Conservation (phyloP, 2,113 vertebrate genomes). For the Tenebrosternarchus preto region DNA sequence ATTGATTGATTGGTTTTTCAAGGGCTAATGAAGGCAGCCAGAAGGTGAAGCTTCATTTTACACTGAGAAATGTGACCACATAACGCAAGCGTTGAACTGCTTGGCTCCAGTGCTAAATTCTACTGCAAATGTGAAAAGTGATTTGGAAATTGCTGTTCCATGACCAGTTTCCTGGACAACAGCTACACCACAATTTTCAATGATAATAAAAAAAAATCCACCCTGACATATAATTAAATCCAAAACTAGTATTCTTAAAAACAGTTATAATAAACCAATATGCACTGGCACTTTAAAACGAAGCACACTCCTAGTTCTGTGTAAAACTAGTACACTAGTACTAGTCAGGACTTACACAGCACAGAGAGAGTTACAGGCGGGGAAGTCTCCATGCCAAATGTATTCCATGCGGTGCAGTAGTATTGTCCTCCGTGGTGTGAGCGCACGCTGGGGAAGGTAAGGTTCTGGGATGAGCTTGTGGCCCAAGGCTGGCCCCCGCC, state of each 20-base stretch:
- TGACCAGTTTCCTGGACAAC: not conserved
- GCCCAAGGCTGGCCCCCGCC: conserved; percentile 65
- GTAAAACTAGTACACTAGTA: not conserved
- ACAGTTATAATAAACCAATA: too few species aligned
- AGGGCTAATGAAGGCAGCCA: conserved; percentile 41
- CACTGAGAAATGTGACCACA: conserved; percentile 33
- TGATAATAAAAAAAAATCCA: too few species aligned
- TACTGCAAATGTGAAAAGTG: not conserved
- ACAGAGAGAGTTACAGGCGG: conserved; percentile 61
- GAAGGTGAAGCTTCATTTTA: conserved; percentile 26
- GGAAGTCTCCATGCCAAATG: conserved; percentile 69
- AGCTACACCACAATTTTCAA: not conserved
- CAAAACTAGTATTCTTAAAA: too few species aligned
- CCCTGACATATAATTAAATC: too few species aligned
- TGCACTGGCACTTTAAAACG: not conserved
- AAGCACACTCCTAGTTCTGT: not conserved
- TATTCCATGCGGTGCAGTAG: conserved; percentile 72
- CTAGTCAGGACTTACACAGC: conserved; percentile 70
- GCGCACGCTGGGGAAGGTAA: conserved; percentile 66
- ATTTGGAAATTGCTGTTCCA: not conserved
- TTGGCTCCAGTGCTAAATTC: not conserved
- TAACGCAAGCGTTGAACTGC: conserved; percentile 31
- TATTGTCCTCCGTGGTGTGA: conserved; percentile 72
- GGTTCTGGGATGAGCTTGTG: conserved; percentile 66
- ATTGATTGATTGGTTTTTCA: conserved; percentile 42